Conservation (phyloP, 2,888 invertebrate species). For the Apodemia duryi region DNA sequence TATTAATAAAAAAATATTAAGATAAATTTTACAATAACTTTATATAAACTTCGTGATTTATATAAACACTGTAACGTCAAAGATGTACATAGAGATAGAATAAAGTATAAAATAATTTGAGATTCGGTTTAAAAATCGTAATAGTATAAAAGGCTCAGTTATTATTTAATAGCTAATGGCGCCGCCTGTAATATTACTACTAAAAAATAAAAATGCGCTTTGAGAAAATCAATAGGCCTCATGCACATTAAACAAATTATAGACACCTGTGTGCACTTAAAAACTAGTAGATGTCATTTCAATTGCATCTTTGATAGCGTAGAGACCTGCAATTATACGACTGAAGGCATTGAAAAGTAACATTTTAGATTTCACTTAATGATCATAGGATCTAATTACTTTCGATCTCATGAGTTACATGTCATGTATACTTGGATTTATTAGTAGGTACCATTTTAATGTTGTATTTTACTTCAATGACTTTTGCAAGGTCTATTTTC, state of each 20-base stretch:
- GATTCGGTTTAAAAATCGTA: not conserved
- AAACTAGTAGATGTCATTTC: conserved; percentile 17
- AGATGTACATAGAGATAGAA: not conserved
- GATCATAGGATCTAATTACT: conserved; percentile 8
- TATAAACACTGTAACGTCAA: no score
- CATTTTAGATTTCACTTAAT: conserved; percentile 13
- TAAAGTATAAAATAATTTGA: not conserved
- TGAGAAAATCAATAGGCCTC: conserved; percentile 9
- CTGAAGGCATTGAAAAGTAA: conserved; percentile 7
- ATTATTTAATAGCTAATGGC: conserved; percentile 7
- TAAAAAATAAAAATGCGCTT: not conserved
- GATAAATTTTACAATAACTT: no score
- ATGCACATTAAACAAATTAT: conserved; percentile 19
- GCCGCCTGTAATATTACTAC: not conserved
- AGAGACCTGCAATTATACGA: not conserved
- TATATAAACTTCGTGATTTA: no score
- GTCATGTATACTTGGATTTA: not conserved
- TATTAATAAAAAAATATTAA: no score
- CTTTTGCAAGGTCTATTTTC: not conserved
- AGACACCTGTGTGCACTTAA: conserved; percentile 14
- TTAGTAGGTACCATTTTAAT: not conserved
- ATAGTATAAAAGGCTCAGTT: not conserved
- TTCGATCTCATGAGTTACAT: not conserved
- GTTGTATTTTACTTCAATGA: not conserved
- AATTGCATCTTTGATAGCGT: conserved; percentile 11